phyloP scores from a whole-genome alignment of 2,113 vertebrate genomes.

The Xiphophorus hellerii region DNA sequence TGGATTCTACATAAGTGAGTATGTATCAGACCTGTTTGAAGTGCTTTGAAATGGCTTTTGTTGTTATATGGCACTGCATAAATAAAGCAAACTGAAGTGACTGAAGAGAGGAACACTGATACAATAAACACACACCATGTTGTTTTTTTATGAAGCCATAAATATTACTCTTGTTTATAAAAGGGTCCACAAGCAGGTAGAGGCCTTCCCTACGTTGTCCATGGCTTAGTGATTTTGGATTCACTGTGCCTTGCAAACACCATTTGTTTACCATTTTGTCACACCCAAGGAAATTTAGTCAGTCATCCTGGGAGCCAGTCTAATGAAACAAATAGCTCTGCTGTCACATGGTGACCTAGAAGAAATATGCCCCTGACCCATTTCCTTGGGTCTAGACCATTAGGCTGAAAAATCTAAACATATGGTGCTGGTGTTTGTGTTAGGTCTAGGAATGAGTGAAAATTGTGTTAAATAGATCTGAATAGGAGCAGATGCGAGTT shows the following conservation, averaged over 20 bases:
- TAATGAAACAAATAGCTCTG: slow-evolving; percentile 60
- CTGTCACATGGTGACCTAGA: slow-evolving; percentile 23
- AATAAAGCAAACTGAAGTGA: neutral
- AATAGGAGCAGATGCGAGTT: slow-evolving; percentile 33
- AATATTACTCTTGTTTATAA: slow-evolving; percentile 31
- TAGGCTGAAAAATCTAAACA: slow-evolving; percentile 46
- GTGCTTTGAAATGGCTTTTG: neutral
- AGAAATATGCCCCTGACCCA: slow-evolving; percentile 51
- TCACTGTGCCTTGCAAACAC: slow-evolving; percentile 44
- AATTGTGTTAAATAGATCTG: slow-evolving; percentile 20
- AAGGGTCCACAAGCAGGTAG: slow-evolving; percentile 21
- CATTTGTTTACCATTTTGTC: slow-evolving; percentile 51
- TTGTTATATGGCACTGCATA: neutral
- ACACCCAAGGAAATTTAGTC: slow-evolving; percentile 29
- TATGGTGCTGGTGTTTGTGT: slow-evolving; percentile 48
- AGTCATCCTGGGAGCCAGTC: slow-evolving; percentile 35
- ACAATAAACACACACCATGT: slow-evolving; percentile 10
- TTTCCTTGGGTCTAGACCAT: slow-evolving; percentile 41
- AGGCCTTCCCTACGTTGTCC: slow-evolving; percentile 8
- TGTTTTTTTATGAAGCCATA: slow-evolving; percentile 42
- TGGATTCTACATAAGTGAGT: neutral
- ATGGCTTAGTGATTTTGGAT: slow-evolving; percentile 39
- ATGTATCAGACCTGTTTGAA: neutral
- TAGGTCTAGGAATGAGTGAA: slow-evolving; percentile 24
- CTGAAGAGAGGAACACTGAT: neutral